Base-by-base conservation (phyloP, 1,140 invertebrate species). In the Aleiodes sp. region DNA sequence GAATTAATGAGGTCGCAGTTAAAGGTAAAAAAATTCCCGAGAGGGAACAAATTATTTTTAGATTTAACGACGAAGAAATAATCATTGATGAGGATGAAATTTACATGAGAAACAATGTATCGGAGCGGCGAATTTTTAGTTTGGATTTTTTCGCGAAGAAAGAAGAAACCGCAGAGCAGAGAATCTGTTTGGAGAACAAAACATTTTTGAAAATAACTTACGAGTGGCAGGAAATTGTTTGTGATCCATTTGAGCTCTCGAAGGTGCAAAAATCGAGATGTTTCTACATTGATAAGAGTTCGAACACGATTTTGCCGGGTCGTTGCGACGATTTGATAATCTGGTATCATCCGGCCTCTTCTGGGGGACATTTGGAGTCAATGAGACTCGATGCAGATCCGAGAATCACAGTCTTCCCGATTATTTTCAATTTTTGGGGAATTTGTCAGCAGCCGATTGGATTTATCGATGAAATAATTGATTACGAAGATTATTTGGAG, bases 1-100 rank as follows among this genome's bases (percentile, higher is more conserved):
- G 74, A 41, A 72, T 37, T 1, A 59, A 65, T 6, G 12, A 67
- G 0, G 14, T 82, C 4, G 26, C 56, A 0, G 33, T 80, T 1
- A 31, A 71, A 6, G 78, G 78, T 19, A 16, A n/a, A 0, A 14
- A 8, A 7, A 24, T 37, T 0, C 21, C 14, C 14, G 0, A 7
- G 0, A 29, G 6, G 0, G 29, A 37, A 10, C 19, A 26, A 2
- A 56, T 24, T 14, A 37, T 9, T 31, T 70, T 0, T 37, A 61
- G 1, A 14, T 59, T n/a, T n/a, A 16, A 14, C 2, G 39, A 62
- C 4, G 7, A 10, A 4, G n/a, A 24, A 4, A 28, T 56, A 6
- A 26, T 56, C n/a, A 26, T 56, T 21, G 52, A 56, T 12, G 52
- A 56, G 10, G 10, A 28, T 9, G 3, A 7, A 33, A 8, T 2